Evolutionary conservation across 1,140 invertebrate species (phyloP), one percentile per base, ranked within the genome.

Genomic region (Lucilia cuprina): DNA sequence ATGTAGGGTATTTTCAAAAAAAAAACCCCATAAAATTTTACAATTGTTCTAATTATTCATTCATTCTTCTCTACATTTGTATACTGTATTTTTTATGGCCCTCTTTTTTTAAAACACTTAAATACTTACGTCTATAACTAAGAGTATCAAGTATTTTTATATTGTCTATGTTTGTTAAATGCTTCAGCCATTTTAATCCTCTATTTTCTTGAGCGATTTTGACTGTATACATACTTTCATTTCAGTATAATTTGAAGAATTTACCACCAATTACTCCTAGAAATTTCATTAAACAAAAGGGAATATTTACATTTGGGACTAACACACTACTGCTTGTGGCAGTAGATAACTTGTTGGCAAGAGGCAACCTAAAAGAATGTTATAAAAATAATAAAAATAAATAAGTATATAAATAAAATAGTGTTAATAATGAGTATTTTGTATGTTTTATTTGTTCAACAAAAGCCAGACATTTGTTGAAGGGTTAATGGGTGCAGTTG

Each of bases 251-350:
- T 70, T 70, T 70, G 13, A 60, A 70, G 65, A 70, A 70, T 70
- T 70, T 25, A 70, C 65, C 65, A 70, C 65, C n/a, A 70, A 70
- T 70, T 70, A 70, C 65, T 70, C 19, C n/a, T 70, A 12, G n/a
- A 21, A 19, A 10, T 70, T 70, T 70, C 65, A 70, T 70, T 70
- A 19, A 70, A 70, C 65, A 70, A 70, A 70, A 70, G 65, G n/a
- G 65, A 70, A 70, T 70, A 70, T 70, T 70, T 70, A 25, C 65
- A 70, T 70, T 70, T 70, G 65, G 65, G 65, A 70, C 65, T 70
- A 70, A 30, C 25, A 30, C 25, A 2, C 25, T 30, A 30, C 25
- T 1, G 25, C 25, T 30, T 30, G 25, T 30, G 25, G 8, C 5
- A 19, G n/a, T 70, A 21, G 50, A 13, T 10, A 41, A 41, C 1